Percentiles rank a stretch among this genome's conserved stretches.
Conservation (phyloP, 2,888 invertebrate genomes). For the Eupithecia abbreviata region DNA sequence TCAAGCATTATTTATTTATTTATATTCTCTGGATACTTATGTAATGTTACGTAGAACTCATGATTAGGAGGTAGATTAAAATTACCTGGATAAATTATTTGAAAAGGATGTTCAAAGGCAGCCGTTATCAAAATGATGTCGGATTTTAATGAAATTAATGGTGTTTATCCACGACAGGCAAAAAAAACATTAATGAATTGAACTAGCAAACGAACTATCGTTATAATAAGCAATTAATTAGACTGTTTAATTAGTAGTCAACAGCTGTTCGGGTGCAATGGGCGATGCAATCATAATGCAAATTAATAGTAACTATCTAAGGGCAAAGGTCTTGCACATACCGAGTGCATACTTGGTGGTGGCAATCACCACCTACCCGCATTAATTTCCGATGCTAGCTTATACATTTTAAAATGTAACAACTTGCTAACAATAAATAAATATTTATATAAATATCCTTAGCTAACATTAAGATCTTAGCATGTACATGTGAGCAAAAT, state of each 20-base stretch:
- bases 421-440: too few species aligned
- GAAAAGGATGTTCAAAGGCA: background rate
- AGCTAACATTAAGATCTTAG: too few species aligned
- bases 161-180: conserved; percentile 7
- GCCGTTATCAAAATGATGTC: background rate
- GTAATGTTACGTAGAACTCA: background rate
- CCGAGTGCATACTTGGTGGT: conserved; percentile 9
- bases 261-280: conserved; percentile 69
- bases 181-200: conserved; percentile 14
- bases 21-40: background rate
- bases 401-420: too few species aligned
- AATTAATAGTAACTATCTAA: conserved; percentile 36
- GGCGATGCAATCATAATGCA: conserved; percentile 47
- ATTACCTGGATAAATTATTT: background rate
- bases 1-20: too few species aligned
- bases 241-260: conserved; percentile 69
- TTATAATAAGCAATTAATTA: conserved; percentile 72
- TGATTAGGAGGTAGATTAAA: background rate
- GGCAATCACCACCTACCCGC: background rate
- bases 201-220: conserved; percentile 14
- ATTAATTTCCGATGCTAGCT: too few species aligned
- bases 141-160: conserved; percentile 2
- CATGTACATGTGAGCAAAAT: too few species aligned
- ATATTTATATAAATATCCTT: too few species aligned
- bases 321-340: conserved; percentile 13